These are phyloP conservation scores for Pachydiplax longipennis DNA, from an alignment of 2,888 invertebrate genomes.

Conservation along the genomic window DNA sequence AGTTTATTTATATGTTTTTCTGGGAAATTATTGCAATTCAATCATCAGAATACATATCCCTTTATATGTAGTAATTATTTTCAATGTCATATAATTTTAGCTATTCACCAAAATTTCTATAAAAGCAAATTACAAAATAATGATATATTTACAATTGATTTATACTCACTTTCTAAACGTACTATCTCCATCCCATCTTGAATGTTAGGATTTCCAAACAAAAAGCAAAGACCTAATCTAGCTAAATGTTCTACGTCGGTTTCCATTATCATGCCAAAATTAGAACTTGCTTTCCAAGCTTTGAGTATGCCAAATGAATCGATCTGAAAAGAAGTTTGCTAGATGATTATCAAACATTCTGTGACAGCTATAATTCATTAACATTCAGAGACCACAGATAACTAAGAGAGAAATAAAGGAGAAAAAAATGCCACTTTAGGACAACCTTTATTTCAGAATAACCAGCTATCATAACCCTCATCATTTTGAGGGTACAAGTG, in stretches of 20 bases:
- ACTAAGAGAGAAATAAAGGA: neutral
- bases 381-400: neutral
- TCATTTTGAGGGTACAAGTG: no score
- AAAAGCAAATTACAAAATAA: no score
- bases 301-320: slow-evolving; percentile 80
- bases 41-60: no score
- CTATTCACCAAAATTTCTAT: no score
- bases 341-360: neutral
- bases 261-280: slow-evolving; percentile 77
- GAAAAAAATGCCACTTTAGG: no score
- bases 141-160: neutral
- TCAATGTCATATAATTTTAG: no score
- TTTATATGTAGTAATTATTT: no score
- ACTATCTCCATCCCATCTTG: slow-evolving; percentile 79
- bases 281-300: slow-evolving; percentile 80
- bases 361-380: neutral
- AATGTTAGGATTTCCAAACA: slow-evolving; percentile 74
- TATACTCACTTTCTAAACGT: slow-evolving; percentile 77
- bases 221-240: slow-evolving; percentile 72
- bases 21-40: no score
- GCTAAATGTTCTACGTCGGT: slow-evolving; percentile 80
- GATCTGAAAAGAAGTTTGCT: slow-evolving; percentile 63
- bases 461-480: no score
- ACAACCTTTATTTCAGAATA: no score
- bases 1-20: no score